Base-by-base conservation (phyloP, 2,888 invertebrate genomes). In the Molorchus minor region DNA sequence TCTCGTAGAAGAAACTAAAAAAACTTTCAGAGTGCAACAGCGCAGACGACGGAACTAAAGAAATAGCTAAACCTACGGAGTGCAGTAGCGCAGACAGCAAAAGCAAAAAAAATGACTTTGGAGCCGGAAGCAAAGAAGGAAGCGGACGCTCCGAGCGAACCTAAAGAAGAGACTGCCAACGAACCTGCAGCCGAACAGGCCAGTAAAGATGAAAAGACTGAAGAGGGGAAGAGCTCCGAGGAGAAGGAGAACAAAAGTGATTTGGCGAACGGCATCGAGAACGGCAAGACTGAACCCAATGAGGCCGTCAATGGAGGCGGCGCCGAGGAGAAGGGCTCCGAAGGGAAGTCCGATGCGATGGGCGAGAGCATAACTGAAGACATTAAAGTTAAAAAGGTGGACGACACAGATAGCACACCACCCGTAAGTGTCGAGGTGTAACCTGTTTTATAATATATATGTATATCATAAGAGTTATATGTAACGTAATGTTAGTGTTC, bases 361-460 rank as follows among this genome's bases (percentile, higher is more conserved):
- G 46, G 52, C 8, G 64, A 62, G 15, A 59, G 57, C 15, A 62
- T 41, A 19, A 51, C 73, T 69, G 65, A 73, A 78, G 85, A 86
- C 62, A 84, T 86, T 68, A 85, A 85, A 80, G 83, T 84, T 17
- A 86, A 86, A 80, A 82, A 84, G 62, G 81, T 85, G 35, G 80
- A 84, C 51, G 80, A 82, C 12, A 47, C 66, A 35, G 69, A 69
- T 17, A 65, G 61, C 57, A 60, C 69, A 53, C 65, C 72, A 21
- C 59, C 74, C 21, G 73, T 73, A 38, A 70, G 67, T 65, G 72
- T 73, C 12, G 68, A 71, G 57, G 73, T 71, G 56, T 74, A 73
- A 71, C 61, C 56, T 58, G 53, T 65, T 55, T 30, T 49, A 38
- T 49, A 38, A 63, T 68, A 59, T 63, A n/a, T n/a, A n/a, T n/a